Percentiles rank a stretch among this genome's conserved stretches.
Evolutionary conservation across 2,797 vertebrate genomes (phyloP).

Genomic region (Melanitta fusca): DNA sequence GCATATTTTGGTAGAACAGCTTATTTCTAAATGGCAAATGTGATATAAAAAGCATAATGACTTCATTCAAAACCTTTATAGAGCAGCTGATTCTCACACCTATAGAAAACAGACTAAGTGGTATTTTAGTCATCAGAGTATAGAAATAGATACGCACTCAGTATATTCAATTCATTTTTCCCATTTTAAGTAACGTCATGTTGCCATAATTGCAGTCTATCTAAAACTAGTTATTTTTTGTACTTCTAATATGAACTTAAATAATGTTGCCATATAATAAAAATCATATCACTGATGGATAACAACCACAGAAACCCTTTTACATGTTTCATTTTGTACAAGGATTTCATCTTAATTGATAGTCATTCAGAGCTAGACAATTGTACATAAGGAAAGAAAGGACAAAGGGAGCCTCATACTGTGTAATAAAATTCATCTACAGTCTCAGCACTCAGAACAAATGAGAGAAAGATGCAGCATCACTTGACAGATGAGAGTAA

Average conservation of each 20-base stretch:
- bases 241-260: conserved; percentile 7
- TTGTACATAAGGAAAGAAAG: neutral
- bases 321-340: neutral
- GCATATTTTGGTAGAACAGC: conserved; percentile 55
- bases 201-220: neutral
- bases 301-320: neutral
- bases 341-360: neutral
- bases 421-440: neutral
- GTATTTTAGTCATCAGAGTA: conserved; percentile 54
- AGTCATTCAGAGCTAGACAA: neutral
- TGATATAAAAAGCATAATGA: conserved; percentile 63
- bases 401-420: neutral
- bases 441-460: neutral
- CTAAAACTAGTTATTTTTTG: neutral
- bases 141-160: conserved; percentile 34
- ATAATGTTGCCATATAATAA: neutral
- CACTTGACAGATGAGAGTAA: neutral
- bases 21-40: conserved; percentile 70
- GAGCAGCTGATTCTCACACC: conserved; percentile 61
- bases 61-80: conserved; percentile 62
- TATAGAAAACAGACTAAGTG: conserved; percentile 47
- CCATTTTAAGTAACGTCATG: neutral
- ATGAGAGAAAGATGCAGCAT: neutral
- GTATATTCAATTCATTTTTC: neutral
- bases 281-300: neutral